These are phyloP conservation scores for Pterois miles DNA, from an alignment of 2,797 vertebrate genomes.

Conservation along the genomic window DNA sequence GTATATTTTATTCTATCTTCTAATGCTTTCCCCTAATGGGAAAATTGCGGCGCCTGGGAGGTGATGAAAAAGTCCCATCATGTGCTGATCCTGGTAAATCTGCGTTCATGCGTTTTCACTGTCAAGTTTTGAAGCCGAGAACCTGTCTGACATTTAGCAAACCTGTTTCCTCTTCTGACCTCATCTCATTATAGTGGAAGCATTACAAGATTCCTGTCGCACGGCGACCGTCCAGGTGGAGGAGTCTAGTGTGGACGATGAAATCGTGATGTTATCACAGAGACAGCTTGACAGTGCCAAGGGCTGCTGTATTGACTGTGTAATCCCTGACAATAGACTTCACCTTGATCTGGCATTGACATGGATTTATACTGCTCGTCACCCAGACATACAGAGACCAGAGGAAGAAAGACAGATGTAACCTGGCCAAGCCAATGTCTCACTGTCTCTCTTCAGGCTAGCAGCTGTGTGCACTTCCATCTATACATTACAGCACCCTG, in stretches of 20 bases:
- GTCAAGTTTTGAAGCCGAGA: too few species aligned
- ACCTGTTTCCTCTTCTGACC: not conserved
- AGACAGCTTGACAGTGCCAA: conserved; percentile 31
- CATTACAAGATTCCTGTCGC: conserved; percentile 20
- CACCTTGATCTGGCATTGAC: conserved; percentile 66
- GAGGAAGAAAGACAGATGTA: not conserved
- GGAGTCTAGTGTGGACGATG: conserved; percentile 3
- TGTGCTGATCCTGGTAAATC: not conserved
- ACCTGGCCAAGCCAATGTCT: not conserved
- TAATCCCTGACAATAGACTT: conserved; percentile 72
- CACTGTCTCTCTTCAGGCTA: not conserved
- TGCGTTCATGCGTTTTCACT: too few species aligned
- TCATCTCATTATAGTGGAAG: too few species aligned
- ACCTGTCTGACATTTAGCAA: too few species aligned
- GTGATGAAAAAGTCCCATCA: not conserved
- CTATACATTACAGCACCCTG: too few species aligned
- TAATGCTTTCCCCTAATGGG: not conserved
- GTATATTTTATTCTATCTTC: too few species aligned
- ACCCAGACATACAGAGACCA: conserved; percentile 20
- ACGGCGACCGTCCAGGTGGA: not conserved
- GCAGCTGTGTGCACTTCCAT: not conserved
- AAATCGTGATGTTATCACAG: conserved; percentile 41
- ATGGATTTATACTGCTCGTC: conserved; percentile 65
- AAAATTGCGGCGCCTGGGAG: not conserved
- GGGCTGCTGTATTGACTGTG: conserved; percentile 51